Base-by-base conservation (phyloP, 2,113 vertebrate species). In the Indicator indicator region DNA sequence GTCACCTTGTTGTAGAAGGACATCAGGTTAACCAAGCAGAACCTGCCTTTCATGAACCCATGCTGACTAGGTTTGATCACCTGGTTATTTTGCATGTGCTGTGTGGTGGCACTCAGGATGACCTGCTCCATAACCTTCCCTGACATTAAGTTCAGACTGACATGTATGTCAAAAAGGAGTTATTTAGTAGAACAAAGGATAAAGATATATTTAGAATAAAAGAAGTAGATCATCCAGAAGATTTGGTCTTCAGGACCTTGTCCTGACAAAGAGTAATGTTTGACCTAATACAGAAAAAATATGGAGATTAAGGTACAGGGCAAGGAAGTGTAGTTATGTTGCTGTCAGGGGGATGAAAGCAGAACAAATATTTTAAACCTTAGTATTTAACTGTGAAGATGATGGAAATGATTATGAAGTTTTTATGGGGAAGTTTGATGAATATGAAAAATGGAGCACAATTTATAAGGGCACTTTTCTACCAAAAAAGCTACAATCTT, bases 361-460 rank as follows among this genome's bases (percentile, higher is more conserved):
- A 79, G 42, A 78, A 90, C n/a, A 84, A 72, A 21, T 56, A 44
- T 67, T 90, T 92, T 73, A 91, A 91, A 77, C 16, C 16, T 59
- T 79, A 76, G 6, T 12, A 55, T 83, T 85, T 76, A 80, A 73
- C 33, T 50, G 26, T 48, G 52, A 89, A 46, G 19, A 63, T 74
- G 60, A 67, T 69, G 19, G 67, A 88, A 92, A 90, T 84, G 2
- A 46, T 80, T 77, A 72, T 72, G n/a, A 92, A 95, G 89, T 75
- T 87, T 17, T 75, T 88, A 91, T 89, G 52, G 36, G 55, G 30
- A 68, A 44, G 14, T 77, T 83, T 74, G 54, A 78, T 92, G 42
- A 90, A 91, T 44, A 68, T 46, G 30, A 46, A 68, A 89, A 55
- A 82, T 0, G 5, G 89, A 94, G 46, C 21, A 55, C 27, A 82